Evolutionary conservation across 2,888 invertebrate genomes (phyloP), one percentile per base, ranked within the genome.

Genomic region (Syritta pipiens): DNA sequence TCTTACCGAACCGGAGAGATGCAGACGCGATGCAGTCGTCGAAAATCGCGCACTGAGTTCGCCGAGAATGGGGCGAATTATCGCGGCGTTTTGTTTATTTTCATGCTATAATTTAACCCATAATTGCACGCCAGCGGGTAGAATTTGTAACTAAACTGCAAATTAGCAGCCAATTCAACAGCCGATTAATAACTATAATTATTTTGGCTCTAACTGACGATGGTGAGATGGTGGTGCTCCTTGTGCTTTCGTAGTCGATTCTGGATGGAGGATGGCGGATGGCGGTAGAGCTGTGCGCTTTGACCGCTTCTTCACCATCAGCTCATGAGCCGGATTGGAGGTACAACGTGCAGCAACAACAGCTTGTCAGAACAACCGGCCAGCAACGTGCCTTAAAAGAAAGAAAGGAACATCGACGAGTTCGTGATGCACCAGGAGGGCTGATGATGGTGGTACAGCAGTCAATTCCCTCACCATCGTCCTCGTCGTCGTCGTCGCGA

Each of bases 141-240:
- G 90, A 90, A 91, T 91, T 91, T 91, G 90, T 90, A 91, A 90
- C 90, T 91, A 91, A 91, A 91, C 91, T 91, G 91, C 89, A 90
- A 90, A 91, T 91, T 91, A 91, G 90, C 90, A 90, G 90, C 89
- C 90, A 90, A 91, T 91, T 91, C 91, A 89, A 90, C 89, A 89
- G 90, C 88, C 90, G 89, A 89, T 90, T 91, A 89, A 89, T 89
- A 88, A 89, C 89, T 88, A 89, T 89, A 88, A 89, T 89, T 89
- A 89, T 85, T 86, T 79, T 62, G 62, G 79, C 74, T 79, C 74
- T 79, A 74, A 74, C 79, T 79, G 79, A 79, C 74, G 79, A 79
- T 74, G 79, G 79, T 74, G 79, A 79, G 79, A 79, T 79, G 67
- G 79, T 74, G 53, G 62, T 68, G 79, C 79, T 79, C 67, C 79